Conservation (phyloP, 2,888 invertebrate species). For the Cosmia trapezina region DNA sequence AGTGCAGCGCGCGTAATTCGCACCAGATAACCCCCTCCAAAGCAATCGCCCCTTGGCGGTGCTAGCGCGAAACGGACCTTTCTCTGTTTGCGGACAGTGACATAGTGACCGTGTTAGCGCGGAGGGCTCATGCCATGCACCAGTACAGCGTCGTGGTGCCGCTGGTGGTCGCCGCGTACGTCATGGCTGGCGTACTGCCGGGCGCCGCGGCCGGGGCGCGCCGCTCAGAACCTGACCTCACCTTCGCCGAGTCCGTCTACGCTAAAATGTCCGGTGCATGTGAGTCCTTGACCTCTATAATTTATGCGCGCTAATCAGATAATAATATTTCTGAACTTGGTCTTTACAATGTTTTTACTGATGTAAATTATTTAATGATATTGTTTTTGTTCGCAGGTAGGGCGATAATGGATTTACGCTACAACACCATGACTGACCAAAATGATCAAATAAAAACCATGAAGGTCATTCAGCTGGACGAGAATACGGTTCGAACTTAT, state of each 20-base stretch:
- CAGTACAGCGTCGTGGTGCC: conserved; percentile 73
- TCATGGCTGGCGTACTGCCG: conserved; percentile 63
- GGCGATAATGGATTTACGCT: conserved; percentile 84
- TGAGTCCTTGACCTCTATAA: conserved; percentile 74
- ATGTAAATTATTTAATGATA: conserved; percentile 12
- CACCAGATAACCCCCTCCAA: conserved; percentile 85
- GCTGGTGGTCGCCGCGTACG: conserved; percentile 71
- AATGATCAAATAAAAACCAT: conserved; percentile 82
- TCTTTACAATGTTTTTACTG: neutral
- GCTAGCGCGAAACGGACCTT: conserved; percentile 79
- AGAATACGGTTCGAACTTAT: conserved; percentile 73
- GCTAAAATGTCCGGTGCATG: conserved; percentile 86
- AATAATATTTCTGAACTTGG: conserved; percentile 6
- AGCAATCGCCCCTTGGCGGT: conserved; percentile 67
- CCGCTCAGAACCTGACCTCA: conserved; percentile 72
- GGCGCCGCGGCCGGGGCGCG: conserved; percentile 58
- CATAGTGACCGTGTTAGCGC: conserved; percentile 86
- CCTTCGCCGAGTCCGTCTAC: conserved; percentile 85
- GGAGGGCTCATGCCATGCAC: conserved; percentile 84
- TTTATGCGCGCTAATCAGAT: conserved; percentile 46
- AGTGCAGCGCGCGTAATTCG: conserved; percentile 75
- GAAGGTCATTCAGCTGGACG: conserved; percentile 81
- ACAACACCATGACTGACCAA: conserved; percentile 77
- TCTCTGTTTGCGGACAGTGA: conserved; percentile 86
- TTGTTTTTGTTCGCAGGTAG: conserved; percentile 79